Evolutionary conservation across 1,140 invertebrate species (phyloP).

Genomic region (Tetramorium alpestre): DNA sequence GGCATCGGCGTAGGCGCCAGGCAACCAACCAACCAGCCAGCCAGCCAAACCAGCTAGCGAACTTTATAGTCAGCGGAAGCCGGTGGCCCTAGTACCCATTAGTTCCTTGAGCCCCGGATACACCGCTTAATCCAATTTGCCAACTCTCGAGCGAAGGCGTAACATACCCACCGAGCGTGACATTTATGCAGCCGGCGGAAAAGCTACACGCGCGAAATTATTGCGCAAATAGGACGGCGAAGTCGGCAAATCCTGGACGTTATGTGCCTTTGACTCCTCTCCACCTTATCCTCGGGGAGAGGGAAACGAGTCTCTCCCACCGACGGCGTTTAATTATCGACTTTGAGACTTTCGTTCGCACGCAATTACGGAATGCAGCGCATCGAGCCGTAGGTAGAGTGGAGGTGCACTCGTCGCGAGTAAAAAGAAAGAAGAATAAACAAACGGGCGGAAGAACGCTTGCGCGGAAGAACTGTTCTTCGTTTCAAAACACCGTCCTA

Average conservation of each 20-base stretch:
- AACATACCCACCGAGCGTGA: constrained; percentile 60
- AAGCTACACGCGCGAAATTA: constrained; percentile 60
- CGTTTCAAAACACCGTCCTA: constrained; percentile 28
- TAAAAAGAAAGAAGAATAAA: not conserved
- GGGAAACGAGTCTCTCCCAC: not conserved
- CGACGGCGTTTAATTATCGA: constrained; percentile 52
- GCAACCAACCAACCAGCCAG: constrained; percentile 26
- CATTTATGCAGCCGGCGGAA: constrained; percentile 57
- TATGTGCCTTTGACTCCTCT: constrained; percentile 53
- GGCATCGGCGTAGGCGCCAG: constrained; percentile 50
- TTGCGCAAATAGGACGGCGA: constrained; percentile 56
- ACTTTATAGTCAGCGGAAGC: constrained; percentile 62
- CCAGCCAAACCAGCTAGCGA: constrained; percentile 29
- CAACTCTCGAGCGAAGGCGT: constrained; percentile 57
- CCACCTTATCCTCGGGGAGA: not conserved
- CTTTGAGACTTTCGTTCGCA: constrained; percentile 47
- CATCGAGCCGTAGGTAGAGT: not conserved
- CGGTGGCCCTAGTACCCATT: constrained; percentile 59
- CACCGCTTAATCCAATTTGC: constrained; percentile 62
- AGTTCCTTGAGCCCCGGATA: constrained; percentile 60
- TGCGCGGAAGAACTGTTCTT: constrained; percentile 25
- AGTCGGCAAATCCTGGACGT: constrained; percentile 58
- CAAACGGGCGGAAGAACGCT: not conserved
- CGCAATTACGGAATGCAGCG: constrained; percentile 46
- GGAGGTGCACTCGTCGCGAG: constrained; percentile 3